These are phyloP conservation scores for Spilogale gracilis DNA, from an alignment of 2,113 vertebrate genomes.

Conservation along the genomic window DNA sequence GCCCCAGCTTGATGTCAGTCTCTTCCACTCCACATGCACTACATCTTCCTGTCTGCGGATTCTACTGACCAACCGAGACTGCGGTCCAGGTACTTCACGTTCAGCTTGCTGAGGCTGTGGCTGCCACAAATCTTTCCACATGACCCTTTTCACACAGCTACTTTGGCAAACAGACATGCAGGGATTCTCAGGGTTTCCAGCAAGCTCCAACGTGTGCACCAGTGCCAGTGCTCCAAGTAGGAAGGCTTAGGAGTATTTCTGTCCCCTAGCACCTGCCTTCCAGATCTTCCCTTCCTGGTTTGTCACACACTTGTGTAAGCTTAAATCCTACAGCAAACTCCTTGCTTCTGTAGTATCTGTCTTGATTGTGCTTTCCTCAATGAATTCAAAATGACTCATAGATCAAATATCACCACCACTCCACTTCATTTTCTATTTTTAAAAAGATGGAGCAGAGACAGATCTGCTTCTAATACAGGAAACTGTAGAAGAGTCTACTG, in stretches of 20 bases:
- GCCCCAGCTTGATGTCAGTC: not conserved
- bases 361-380: not conserved
- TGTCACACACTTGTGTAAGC: not conserved
- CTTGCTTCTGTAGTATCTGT: not conserved
- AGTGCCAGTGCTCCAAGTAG: not conserved
- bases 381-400: not conserved
- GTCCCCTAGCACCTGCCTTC: not conserved
- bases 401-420: not conserved
- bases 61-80: not conserved
- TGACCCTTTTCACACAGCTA: not conserved
- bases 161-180: not conserved
- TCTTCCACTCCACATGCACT: not conserved
- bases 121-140: not conserved
- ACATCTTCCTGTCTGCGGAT: not conserved
- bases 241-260: not conserved
- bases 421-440: not conserved
- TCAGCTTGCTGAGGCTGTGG: not conserved
- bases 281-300: not conserved
- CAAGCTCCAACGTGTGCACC: not conserved
- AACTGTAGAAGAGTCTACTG: not conserved
- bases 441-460: not conserved
- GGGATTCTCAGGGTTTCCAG: not conserved
- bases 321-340: not conserved
- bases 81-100: not conserved
- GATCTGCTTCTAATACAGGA: not conserved